A percentile compares a stretch with the other conserved stretches of the same genome.
These are phyloP conservation scores for Nymphicus hollandicus DNA, from an alignment of 2,113 vertebrate species.

Conservation along the genomic window DNA sequence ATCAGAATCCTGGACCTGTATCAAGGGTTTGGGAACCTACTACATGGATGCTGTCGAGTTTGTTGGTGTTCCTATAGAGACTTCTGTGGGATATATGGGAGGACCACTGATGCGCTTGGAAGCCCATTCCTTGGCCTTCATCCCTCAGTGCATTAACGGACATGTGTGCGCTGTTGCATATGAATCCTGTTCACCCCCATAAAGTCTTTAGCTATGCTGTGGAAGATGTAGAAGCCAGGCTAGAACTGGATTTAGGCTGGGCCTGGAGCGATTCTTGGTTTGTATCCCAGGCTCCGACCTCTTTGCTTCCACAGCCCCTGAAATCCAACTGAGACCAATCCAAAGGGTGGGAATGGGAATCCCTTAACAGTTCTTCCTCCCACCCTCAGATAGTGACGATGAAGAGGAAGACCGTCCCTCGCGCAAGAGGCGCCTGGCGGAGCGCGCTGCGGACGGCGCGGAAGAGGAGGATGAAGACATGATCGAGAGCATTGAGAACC, in stretches of 20 bases:
- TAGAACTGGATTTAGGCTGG: not conserved
- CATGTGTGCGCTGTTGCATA: not conserved
- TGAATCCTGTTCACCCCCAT: not conserved
- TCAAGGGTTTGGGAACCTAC: not conserved
- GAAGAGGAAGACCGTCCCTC: constrained; percentile 91
- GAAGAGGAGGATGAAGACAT: constrained; percentile 90
- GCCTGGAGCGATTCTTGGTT: not conserved
- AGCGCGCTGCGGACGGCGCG: constrained; percentile 84
- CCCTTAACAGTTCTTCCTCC: not conserved
- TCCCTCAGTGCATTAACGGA: not conserved
- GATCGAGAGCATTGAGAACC: constrained; percentile 98
- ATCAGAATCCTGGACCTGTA: not conserved
- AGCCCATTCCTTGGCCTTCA: not conserved
- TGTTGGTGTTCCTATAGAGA: not conserved
- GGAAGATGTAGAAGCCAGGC: not conserved
- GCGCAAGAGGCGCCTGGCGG: constrained; percentile 82
- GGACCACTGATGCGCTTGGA: not conserved
- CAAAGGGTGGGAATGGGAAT: not conserved
- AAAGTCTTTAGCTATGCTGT: rapidly evolving
- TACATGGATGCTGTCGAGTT: rapidly evolving
- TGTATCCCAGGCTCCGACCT: not conserved
- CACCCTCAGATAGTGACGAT: constrained; percentile 86
- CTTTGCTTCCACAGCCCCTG: not conserved
- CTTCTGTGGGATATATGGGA: not conserved
- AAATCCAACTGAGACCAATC: not conserved